phyloP scores from a whole-genome alignment of 2,113 vertebrate genomes.

The Aegithalos caudatus region DNA sequence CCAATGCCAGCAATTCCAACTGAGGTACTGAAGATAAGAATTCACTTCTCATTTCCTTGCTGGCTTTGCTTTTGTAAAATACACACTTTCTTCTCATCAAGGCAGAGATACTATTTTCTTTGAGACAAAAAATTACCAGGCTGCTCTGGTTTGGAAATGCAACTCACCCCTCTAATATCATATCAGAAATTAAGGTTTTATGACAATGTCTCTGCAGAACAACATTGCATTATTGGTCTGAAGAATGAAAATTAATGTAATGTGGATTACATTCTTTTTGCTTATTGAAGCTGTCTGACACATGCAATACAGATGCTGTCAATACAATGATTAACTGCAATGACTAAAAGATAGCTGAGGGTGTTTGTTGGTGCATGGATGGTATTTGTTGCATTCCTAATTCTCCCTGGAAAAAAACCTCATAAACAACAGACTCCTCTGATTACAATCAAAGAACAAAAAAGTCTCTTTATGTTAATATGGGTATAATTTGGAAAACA shows the following conservation, averaged over 20 bases:
- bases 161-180: neutral
- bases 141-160: neutral
- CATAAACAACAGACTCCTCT: neutral
- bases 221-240: neutral
- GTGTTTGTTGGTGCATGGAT: neutral
- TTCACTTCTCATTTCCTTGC: neutral
- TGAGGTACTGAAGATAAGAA: neutral
- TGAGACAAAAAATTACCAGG: neutral
- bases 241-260: neutral
- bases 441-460: neutral
- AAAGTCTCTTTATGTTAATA: neutral
- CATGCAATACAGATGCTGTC: neutral
- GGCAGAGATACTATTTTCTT: neutral
- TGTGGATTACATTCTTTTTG: neutral
- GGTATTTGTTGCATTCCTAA: neutral
- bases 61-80: neutral
- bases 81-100: neutral
- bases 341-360: neutral
- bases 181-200: neutral
- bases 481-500: neutral
- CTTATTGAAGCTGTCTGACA: neutral
- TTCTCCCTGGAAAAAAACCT: neutral
- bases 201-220: neutral
- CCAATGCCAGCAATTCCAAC: neutral
- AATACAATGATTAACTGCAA: neutral